Conservation (phyloP, 2,113 vertebrate species). For the Chionis minor region DNA sequence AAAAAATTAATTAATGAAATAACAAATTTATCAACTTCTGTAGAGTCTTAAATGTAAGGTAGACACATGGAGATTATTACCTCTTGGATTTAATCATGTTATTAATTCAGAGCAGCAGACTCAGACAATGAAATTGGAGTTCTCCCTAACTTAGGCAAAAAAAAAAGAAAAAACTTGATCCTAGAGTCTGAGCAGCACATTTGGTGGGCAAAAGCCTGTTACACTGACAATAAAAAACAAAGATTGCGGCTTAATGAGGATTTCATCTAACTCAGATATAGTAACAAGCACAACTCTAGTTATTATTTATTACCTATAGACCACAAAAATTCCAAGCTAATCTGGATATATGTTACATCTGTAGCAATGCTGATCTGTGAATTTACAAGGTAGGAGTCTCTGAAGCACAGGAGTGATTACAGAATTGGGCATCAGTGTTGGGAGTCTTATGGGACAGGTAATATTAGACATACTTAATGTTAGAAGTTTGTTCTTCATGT, state of each 20-base stretch:
- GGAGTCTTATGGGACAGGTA: not conserved
- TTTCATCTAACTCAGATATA: not conserved
- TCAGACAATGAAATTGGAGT: not conserved
- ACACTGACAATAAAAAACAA: not conserved
- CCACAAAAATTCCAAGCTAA: not conserved
- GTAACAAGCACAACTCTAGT: accelerated
- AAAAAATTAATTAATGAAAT: not conserved
- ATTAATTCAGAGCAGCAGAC: not conserved
- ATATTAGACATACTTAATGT: not conserved
- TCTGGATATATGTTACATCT: not conserved
- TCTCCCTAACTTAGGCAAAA: not conserved
- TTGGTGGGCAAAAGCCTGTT: not conserved
- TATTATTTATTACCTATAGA: not conserved
- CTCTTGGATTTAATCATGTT: not conserved
- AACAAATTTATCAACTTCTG: not conserved
- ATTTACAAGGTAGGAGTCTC: not conserved
- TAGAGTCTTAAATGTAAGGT: not conserved
- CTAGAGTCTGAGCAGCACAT: not conserved
- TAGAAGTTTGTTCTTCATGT: not conserved
- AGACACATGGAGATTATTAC: not conserved
- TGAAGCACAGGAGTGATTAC: too few species aligned
- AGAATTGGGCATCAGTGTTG: too few species aligned
- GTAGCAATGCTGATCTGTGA: not conserved
- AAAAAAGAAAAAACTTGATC: not conserved
- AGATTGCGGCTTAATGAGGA: not conserved